phyloP scores from a whole-genome alignment of 2,888 invertebrate genomes.

The Lysandra bellargus region DNA sequence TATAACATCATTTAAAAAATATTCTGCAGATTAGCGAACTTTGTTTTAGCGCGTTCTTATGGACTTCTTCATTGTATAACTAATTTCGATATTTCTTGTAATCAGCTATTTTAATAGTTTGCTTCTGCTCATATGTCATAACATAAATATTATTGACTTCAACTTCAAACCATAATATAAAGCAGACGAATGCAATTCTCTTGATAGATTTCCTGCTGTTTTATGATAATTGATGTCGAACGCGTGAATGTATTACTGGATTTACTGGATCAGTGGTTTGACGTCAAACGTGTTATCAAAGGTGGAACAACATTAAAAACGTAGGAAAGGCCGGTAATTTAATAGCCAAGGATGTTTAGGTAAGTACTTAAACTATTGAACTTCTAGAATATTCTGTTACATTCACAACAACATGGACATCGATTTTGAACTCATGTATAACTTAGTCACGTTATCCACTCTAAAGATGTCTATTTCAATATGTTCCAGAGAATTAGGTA shows the following conservation, averaged over 20 bases:
- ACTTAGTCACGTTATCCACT: not conserved
- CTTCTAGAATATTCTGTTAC: not conserved
- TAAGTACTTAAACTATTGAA: not conserved
- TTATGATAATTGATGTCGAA: constrained; percentile 1
- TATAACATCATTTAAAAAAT: too few species aligned
- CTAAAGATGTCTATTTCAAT: not conserved
- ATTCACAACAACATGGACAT: not conserved
- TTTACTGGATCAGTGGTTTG: not conserved
- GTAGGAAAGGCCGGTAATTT: not conserved
- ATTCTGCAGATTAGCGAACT: not conserved
- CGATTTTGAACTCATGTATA: not conserved
- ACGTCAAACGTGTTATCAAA: not conserved
- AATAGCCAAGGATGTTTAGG: not conserved
- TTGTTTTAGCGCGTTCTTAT: not conserved
- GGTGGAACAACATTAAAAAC: not conserved
- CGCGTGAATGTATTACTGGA: not conserved
- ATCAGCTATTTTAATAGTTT: not conserved
- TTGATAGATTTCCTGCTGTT: constrained; percentile 14
- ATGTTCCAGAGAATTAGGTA: too few species aligned
- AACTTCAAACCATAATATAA: not conserved
- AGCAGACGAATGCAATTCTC: constrained; percentile 5
- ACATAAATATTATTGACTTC: not conserved
- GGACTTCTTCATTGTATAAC: not conserved
- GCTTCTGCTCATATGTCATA: not conserved
- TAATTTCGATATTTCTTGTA: not conserved